Evolutionary conservation across 2,888 invertebrate genomes (phyloP), one percentile per base, ranked within the genome.

Genomic region (Cryptocephalus moraei): DNA sequence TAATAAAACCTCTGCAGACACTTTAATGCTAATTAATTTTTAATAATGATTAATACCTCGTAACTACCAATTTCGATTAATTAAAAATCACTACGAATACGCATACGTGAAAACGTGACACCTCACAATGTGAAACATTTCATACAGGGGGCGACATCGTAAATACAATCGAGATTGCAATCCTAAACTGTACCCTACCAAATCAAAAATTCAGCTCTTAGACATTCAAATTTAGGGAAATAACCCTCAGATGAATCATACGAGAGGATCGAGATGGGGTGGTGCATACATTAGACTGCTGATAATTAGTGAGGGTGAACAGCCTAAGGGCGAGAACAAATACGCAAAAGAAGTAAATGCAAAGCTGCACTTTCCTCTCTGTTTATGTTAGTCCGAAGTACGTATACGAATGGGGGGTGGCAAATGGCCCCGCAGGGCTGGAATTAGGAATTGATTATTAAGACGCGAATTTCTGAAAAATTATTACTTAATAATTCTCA

Each of bases 331-430:
- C 53, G 49, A 51, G 48, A 47, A 51, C 45, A 51, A 51, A 53
- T 49, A 53, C 32, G 42, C 14, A 39, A 50, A 49, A 49, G 47
- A 52, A 49, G 52, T 48, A 48, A 53, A 55, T 51, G 52, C 50
- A 53, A 55, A 53, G 57, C 56, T 54, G 54, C 55, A 55, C 56
- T 53, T 54, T 51, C 50, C 51, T 51, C 53, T 58, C 53, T 58
- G 61, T 58, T 60, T 59, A 56, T 53, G 51, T 54, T 48, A 48
- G 44, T 45, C 49, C 46, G 41, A 44, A 48, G 49, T 52, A 56
- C 52, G 58, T 58, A 56, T 57, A 53, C 50, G 56, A 54, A 56
- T 56, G 53, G 50, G 53, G 46, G 44, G 49, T 8, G 39, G 44
- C 34, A 38, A 44, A 43, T 39, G 41, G 2, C 11, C 8, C 34